Base-by-base conservation (phyloP, 2,888 invertebrate genomes). In the Stictocephala bisonia region DNA sequence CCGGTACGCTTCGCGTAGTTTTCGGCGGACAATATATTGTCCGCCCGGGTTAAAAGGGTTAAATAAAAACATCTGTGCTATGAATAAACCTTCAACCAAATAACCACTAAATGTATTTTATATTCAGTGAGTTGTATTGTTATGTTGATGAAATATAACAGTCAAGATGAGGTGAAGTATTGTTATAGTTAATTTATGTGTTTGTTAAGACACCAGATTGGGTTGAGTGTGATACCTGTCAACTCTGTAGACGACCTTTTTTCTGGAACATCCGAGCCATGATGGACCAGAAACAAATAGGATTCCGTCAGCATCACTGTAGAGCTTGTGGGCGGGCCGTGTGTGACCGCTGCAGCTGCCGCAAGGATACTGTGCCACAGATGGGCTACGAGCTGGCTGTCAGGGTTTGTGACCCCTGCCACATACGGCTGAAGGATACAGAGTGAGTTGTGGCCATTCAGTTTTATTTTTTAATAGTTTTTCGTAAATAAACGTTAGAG, bases 331-430 rank as follows among this genome's bases (percentile, higher is more conserved):
- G 99, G 51, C 92, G 93, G 83, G 99, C 99, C 13, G 91, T 97
- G 69, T 99, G 99, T 85, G 96, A 94, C 82, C 88, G 90, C 78
- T 99, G 99, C 84, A 96, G 96, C 15, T 90, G 91, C 71, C 92
- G 93, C 83, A 90, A 94, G 76, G 90, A 96, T 79, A 92, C 94
- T 73, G 93, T 98, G 83, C 99, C 99, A 1, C 88, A 92, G 67
- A 95, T 99, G 95, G 99, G 99, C 58, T 99, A 97, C 86, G 99
- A 99, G 86, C 97, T 96, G 86, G 94, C 95, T 83, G 97, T 99
- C 78, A 89, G 99, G 75, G 94, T 99, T 70, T 99, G 99, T 86
- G 93, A 96, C 83, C 91, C 90, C 40, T 99, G 99, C 86, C 92
- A 92, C 84, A 89, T 90, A 78, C 89, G 90, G 77, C 87, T 97